Percentiles rank a stretch among this genome's conserved stretches.
These are phyloP conservation scores for Pongo pygmaeus DNA, from an alignment of 2,113 vertebrate genomes.

Conservation along the genomic window DNA sequence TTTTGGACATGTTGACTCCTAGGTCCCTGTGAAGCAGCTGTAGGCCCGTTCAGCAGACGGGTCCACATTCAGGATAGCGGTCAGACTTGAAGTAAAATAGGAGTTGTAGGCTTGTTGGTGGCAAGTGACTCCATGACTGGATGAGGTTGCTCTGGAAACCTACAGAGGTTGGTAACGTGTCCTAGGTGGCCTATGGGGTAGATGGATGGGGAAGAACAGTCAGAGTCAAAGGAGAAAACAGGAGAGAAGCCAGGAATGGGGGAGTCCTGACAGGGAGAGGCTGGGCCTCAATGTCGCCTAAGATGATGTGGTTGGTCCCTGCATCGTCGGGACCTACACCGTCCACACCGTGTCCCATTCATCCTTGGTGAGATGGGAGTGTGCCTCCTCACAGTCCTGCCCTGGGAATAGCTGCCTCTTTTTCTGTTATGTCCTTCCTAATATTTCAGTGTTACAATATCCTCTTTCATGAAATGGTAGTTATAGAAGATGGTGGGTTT, in stretches of 20 bases:
- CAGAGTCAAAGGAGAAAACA: too few relatives aligned
- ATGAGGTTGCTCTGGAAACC: neutral
- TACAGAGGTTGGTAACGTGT: neutral
- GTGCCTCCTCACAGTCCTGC: rapidly evolving
- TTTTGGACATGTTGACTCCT: neutral
- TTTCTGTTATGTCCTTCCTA: neutral
- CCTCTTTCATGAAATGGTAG: neutral
- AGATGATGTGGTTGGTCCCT: neutral
- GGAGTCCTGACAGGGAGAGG: neutral
- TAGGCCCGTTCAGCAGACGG: neutral
- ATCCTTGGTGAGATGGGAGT: neutral
- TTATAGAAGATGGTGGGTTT: neutral
- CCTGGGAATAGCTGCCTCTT: neutral
- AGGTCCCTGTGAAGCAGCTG: neutral
- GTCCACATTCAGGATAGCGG: neutral
- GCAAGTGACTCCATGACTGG: neutral
- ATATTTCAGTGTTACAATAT: neutral
- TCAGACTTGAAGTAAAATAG: neutral
- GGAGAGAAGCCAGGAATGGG: neutral
- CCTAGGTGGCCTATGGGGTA: neutral
- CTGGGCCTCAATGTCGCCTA: too few relatives aligned
- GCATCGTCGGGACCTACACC: neutral
- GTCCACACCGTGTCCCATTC: rapidly evolving
- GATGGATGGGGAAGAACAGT: neutral
- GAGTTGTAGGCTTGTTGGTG: neutral